A percentile compares a stretch with the other conserved stretches of the same genome.
Evolutionary conservation across 2,113 vertebrate species (phyloP).

Genomic region (Ptilorrhoa leucosticta): DNA sequence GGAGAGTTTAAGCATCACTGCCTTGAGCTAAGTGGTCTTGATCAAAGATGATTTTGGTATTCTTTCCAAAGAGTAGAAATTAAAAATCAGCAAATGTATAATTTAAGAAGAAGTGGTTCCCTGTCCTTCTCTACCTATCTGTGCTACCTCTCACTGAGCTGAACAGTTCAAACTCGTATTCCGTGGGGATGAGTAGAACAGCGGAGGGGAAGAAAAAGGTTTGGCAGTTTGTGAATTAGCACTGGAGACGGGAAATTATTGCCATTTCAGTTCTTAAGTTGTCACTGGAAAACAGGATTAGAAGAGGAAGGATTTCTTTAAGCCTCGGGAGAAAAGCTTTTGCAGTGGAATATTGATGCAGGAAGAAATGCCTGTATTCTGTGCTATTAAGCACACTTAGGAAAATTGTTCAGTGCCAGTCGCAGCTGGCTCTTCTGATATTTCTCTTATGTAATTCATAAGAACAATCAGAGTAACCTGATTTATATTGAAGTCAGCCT

Average conservation of each 20-base stretch:
- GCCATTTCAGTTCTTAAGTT: constrained; percentile 21
- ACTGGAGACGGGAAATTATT: background rate
- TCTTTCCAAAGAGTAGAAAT: background rate
- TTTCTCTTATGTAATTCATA: background rate
- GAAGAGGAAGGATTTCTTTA: constrained; percentile 20
- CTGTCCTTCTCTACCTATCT: background rate
- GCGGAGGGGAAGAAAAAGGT: background rate
- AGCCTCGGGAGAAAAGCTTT: background rate
- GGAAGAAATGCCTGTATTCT: background rate
- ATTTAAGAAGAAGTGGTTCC: background rate
- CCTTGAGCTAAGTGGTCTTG: background rate
- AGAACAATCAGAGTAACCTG: background rate
- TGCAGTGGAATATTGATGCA: background rate
- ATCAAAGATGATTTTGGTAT: background rate
- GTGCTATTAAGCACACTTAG: background rate
- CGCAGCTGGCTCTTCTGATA: background rate
- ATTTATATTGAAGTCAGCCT: background rate
- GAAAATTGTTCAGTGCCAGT: background rate
- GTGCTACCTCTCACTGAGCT: background rate
- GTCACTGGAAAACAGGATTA: constrained; percentile 46
- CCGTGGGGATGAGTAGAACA: fast-evolving
- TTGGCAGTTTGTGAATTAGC: constrained; percentile 37
- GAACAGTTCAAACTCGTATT: fast-evolving
- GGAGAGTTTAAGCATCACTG: background rate
- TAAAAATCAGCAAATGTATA: background rate